phyloP scores from a whole-genome alignment of 1,140 invertebrate genomes.

The Pseudomyrmex cubaensis region DNA sequence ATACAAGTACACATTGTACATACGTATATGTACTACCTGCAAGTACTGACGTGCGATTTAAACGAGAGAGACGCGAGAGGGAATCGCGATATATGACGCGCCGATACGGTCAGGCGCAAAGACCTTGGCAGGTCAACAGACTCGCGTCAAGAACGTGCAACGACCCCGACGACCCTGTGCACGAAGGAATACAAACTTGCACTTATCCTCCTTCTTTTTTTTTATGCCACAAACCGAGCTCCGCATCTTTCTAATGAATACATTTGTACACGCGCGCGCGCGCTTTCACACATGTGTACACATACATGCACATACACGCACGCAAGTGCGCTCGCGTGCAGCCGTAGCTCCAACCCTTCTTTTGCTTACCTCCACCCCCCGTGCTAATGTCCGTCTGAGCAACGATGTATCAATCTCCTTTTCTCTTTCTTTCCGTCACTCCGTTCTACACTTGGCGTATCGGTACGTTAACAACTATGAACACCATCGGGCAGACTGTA shows the following conservation, averaged over 20 bases:
- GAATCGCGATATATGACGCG: slow-evolving; percentile 29
- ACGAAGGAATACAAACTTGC: slow-evolving; percentile 63
- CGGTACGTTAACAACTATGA: slow-evolving; percentile 37
- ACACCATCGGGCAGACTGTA: slow-evolving; percentile 56
- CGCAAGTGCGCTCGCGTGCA: background rate
- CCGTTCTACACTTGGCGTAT: slow-evolving; percentile 7
- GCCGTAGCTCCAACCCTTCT: slow-evolving; percentile 43
- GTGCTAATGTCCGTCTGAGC: slow-evolving; percentile 39
- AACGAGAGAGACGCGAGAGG: slow-evolving; percentile 27
- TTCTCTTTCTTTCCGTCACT: slow-evolving; percentile 17
- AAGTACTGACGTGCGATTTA: background rate
- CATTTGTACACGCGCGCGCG: no score
- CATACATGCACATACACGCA: background rate
- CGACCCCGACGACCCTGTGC: slow-evolving; percentile 80
- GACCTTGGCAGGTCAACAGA: slow-evolving; percentile 83
- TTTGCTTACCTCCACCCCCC: slow-evolving; percentile 67
- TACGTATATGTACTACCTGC: no score
- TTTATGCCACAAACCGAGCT: slow-evolving; percentile 7
- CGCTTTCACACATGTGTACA: background rate
- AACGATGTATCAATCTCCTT: slow-evolving; percentile 62
- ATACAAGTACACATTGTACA: no score
- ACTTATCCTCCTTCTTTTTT: slow-evolving; percentile 16
- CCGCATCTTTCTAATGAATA: no score
- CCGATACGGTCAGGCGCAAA: slow-evolving; percentile 60
- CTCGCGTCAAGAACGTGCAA: slow-evolving; percentile 83